Percentiles rank a stretch among this genome's conserved stretches.
phyloP scores from a whole-genome alignment of 2,113 vertebrate species.

The Platysternon megacephalum region DNA sequence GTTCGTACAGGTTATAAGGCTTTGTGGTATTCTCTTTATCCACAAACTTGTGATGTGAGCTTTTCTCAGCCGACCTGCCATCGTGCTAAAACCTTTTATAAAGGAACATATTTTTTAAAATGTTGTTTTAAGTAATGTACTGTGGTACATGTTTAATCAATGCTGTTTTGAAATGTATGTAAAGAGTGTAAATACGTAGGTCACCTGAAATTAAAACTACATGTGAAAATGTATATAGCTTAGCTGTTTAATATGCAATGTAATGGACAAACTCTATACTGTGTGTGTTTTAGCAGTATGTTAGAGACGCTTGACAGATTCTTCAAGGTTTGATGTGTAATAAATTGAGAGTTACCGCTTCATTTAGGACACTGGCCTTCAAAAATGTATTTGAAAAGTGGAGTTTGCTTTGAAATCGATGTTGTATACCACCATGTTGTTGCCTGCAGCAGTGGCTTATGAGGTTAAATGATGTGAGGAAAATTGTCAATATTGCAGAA shows the following conservation, averaged over 20 bases:
- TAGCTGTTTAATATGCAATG: slow-evolving; percentile 1
- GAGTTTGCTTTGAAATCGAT: background rate
- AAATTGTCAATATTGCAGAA: background rate
- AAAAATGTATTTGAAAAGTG: background rate
- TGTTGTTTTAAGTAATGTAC: slow-evolving; percentile 51
- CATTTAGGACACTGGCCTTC: background rate
- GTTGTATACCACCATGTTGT: background rate
- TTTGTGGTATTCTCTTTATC: slow-evolving; percentile 66
- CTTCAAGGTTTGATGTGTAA: slow-evolving; percentile 41
- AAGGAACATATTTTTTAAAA: slow-evolving; percentile 76
- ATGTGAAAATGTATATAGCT: background rate
- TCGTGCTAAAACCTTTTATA: slow-evolving; percentile 80
- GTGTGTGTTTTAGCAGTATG: background rate
- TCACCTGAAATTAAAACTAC: slow-evolving; percentile 79
- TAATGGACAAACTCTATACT: background rate
- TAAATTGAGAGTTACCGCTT: background rate
- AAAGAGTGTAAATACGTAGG: slow-evolving; percentile 66
- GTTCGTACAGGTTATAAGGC: slow-evolving; percentile 54
- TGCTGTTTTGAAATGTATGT: slow-evolving; percentile 75
- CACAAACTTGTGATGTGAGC: slow-evolving; percentile 47
- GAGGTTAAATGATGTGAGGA: background rate
- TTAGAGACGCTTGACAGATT: background rate
- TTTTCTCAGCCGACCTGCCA: slow-evolving; percentile 65
- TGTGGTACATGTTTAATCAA: slow-evolving; percentile 68
- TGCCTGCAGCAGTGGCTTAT: background rate